Evolutionary conservation across 2,113 vertebrate species (phyloP).

Genomic region (Apaloderma vittatum): DNA sequence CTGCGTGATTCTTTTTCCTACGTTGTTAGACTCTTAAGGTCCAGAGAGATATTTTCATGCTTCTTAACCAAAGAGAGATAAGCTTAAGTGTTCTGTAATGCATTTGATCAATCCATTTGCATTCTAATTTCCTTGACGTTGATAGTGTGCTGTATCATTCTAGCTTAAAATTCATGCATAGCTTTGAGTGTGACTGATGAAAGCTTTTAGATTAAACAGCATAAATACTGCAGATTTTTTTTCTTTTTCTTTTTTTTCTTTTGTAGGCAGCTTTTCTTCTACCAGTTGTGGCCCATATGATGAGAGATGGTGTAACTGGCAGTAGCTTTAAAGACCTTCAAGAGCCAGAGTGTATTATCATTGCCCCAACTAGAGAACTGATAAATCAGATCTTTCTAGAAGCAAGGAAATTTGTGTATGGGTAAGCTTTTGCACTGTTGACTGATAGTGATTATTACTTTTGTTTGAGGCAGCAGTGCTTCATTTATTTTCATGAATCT

Average conservation of each 20-base stretch:
- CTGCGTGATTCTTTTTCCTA: not conserved
- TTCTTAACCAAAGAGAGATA: not conserved
- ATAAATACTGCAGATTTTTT: not conserved
- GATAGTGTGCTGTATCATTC: not conserved
- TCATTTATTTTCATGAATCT: not conserved
- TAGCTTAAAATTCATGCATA: not conserved
- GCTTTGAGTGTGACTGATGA: not conserved
- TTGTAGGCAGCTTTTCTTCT: slow-evolving; percentile 93
- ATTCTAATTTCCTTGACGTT: not conserved
- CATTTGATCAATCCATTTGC: not conserved
- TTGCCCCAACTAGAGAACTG: slow-evolving; percentile 94
- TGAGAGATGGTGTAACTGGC: slow-evolving; percentile 86
- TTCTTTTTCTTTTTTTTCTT: not conserved
- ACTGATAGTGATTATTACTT: not conserved
- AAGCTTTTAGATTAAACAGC: not conserved
- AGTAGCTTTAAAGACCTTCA: slow-evolving; percentile 88
- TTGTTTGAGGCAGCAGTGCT: not conserved
- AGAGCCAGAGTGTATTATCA: slow-evolving; percentile 91
- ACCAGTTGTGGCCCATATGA: slow-evolving; percentile 90
- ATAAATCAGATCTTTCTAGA: slow-evolving; percentile 95
- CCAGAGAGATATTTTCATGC: not conserved
- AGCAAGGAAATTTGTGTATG: slow-evolving; percentile 91
- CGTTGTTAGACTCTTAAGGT: not conserved
- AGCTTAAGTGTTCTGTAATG: not conserved
- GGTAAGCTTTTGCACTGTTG: slow-evolving; percentile 80